Percentiles rank a stretch among this genome's conserved stretches.
These are phyloP conservation scores for Lepas anatifera DNA, from an alignment of 2,888 invertebrate species.

Conservation along the genomic window DNA sequence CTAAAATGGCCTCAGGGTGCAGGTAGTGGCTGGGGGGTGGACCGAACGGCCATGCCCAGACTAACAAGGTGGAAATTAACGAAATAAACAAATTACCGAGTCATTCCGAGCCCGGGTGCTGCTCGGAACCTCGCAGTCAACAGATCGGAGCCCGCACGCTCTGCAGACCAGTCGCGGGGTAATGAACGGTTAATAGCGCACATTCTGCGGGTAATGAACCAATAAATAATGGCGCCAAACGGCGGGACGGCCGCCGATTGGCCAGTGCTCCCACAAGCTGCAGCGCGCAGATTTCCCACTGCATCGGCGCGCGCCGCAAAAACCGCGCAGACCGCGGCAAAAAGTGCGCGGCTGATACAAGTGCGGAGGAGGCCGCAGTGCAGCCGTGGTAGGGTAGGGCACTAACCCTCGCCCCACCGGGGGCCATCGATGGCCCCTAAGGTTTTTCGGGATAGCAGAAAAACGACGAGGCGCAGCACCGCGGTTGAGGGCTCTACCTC, in stretches of 20 bases:
- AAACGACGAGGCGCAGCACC: too few species aligned
- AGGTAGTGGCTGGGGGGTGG: too few species aligned
- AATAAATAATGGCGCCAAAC: neutral
- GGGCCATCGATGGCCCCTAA: too few species aligned
- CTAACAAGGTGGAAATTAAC: conserved; percentile 11
- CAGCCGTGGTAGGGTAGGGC: too few species aligned
- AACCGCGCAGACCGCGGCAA: neutral
- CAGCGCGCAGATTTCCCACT: neutral
- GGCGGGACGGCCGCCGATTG: neutral
- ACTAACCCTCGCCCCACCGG: too few species aligned
- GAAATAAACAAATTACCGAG: conserved; percentile 10
- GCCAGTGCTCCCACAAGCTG: neutral
- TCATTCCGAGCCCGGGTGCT: neutral
- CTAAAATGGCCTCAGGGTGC: too few species aligned
- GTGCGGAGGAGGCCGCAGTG: too few species aligned
- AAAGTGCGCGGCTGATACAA: neutral
- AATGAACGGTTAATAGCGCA: neutral
- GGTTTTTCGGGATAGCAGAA: too few species aligned
- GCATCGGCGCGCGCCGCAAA: neutral
- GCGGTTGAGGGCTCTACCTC: too few species aligned
- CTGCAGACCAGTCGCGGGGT: too few species aligned
- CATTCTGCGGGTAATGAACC: conserved; percentile 1
- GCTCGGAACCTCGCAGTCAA: neutral
- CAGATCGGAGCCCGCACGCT: neutral
- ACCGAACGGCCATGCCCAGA: neutral